Base-by-base conservation (phyloP, 2,888 invertebrate genomes). In the Ichneumoninae sp. region DNA sequence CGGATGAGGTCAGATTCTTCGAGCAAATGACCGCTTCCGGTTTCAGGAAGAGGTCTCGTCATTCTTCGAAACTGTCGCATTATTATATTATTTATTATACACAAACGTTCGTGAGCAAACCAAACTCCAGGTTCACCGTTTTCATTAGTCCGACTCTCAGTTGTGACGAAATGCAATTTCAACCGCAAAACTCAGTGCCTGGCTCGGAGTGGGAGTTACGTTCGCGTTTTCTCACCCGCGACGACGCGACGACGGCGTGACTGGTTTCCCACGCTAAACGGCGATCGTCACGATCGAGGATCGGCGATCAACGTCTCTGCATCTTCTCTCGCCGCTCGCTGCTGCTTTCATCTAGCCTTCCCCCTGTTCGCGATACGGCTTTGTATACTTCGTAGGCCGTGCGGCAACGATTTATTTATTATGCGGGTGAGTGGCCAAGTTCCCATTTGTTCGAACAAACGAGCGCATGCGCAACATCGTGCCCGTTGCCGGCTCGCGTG, bases 401-500 rank as follows among this genome's bases (percentile, higher is more conserved):
- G 57, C 22, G 22, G 57, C 57, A 22, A 13, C 57, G 57, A 74
- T 73, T 74, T 81, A 84, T 84, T 81, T 78, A 77, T 84, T 69
- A 78, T 84, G 63, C 73, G 57, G 44, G 63, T 10, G 69, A 84
- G 76, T 83, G 83, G 80, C 76, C 52, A 83, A 78, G 81, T 78
- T 81, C 50, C 81, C 36, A 84, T 84, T 84, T 84, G 84, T 81
- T 81, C 77, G 81, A 81, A 84, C 84, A 84, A 84, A 84, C 84
- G 77, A 84, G 81, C 63, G 8, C 7, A 44, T 81, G 81, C 78
- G 81, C 74, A 68, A 84, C 81, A 81, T 84, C 78, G 77, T 66
- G 78, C 69, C 70, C 19, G 71, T 44, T 68, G 57, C 81, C 19
- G 71, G 22, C 60, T 47, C 81, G 78, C 77, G 69, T 84, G 74